Evolutionary conservation across 2,888 invertebrate genomes (phyloP), one percentile per base, ranked within the genome.

Genomic region (Epicampocera succincta): DNA sequence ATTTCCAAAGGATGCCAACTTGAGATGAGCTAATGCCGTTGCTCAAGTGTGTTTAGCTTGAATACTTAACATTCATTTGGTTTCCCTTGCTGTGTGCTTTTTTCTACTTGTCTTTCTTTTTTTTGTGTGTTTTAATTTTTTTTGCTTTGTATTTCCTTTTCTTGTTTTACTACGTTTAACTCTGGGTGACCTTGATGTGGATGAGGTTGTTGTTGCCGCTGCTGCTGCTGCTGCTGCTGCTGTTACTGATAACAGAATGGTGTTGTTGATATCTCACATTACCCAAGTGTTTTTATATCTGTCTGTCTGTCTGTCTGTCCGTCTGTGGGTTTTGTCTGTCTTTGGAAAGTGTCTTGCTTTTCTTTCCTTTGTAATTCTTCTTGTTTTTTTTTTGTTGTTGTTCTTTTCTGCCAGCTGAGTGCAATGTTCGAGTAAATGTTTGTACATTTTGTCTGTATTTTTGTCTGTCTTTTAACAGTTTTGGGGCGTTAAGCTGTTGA

Each of bases 401-500:
- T 21, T 48, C 9, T 50, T 72, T 72, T 33, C 56, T 63, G 3
- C 46, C 40, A 60, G 58, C 42, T 61, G 33, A 48, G n/a, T 48
- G 44, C 44, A 40, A 40, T 69, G 52, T 56, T 21, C 65, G 25
- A 33, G 5, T 6, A 40, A 52, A 54, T 71, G 69, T 77, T 69
- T 65, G 78, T 82, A 29, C 38, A 46, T 52, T 21, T 46, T 48
- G 65, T 54, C 33, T 48, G 44, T 74, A 25, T 15, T 25, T 73
- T 8, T 56, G 42, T 81, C 63, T 29, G 68, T 71, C 71, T 71
- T 66, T 33, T 9, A 52, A 58, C 71, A 69, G 77, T 83, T 83
- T 77, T 73, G 76, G 80, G 80, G 84, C 83, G 89, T 87, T 89
- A 89, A 89, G 88, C 88, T 89, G 89, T 87, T 89, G 88, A 89